Percentiles rank a stretch among this genome's conserved stretches.
Conservation (phyloP, 2,797 vertebrate species). For the Adelosebastes latens region DNA sequence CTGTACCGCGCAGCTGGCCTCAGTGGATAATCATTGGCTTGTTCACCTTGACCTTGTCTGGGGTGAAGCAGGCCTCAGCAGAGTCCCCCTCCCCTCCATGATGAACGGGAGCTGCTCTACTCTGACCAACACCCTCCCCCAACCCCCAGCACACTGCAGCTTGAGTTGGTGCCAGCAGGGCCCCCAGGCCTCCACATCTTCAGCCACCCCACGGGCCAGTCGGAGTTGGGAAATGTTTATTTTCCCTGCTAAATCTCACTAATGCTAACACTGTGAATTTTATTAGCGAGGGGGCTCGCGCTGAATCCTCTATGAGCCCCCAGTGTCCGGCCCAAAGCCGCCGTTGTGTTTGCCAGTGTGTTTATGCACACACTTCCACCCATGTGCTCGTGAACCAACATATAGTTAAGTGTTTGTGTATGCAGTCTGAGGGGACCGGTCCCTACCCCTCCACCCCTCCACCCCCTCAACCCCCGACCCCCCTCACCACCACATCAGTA, state of each 20-base stretch:
- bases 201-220: constrained; percentile 9
- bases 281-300: constrained; percentile 64
- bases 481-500: constrained; percentile 44
- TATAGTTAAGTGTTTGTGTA: constrained; percentile 78
- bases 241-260: constrained; percentile 74
- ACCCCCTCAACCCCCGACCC: neutral
- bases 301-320: constrained; percentile 60
- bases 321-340: constrained; percentile 57
- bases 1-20: neutral
- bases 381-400: constrained; percentile 67
- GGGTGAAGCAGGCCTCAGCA: constrained; percentile 22
- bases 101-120: neutral
- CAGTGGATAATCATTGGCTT: constrained; percentile 16
- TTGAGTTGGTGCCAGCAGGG: constrained; percentile 35
- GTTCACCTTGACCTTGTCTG: constrained; percentile 32
- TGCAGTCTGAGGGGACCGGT: constrained; percentile 44
- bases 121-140: neutral
- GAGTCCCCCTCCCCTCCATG: constrained; percentile 6
- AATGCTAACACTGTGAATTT: constrained; percentile 76
- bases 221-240: constrained; percentile 65
- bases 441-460: neutral
- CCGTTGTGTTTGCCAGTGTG: constrained; percentile 58
- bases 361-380: constrained; percentile 71
- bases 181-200: constrained; percentile 27
- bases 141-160: constrained; percentile 1